Evolutionary conservation across 1,140 invertebrate genomes (phyloP).

Genomic region (Lucilia sericata): DNA sequence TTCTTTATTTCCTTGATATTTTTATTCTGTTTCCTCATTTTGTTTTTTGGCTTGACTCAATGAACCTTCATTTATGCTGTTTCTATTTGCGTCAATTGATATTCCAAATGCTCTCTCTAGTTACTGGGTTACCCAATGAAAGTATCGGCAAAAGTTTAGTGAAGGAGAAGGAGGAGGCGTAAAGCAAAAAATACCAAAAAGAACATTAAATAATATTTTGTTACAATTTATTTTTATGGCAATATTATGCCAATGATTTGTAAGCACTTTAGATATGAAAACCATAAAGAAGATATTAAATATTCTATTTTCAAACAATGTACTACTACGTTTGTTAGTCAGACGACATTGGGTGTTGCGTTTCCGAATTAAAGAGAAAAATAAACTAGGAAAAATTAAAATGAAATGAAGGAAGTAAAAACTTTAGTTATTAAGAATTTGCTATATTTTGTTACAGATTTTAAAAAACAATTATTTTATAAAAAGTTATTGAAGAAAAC

Average conservation of each 20-base stretch:
- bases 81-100: background rate
- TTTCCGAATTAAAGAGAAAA: too few relatives aligned
- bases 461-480: too few relatives aligned
- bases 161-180: background rate
- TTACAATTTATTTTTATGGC: slow-evolving; percentile 51
- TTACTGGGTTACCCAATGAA: background rate
- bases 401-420: too few relatives aligned
- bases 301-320: background rate
- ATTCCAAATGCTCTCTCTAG: background rate
- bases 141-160: background rate
- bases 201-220: slow-evolving; percentile 29
- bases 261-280: slow-evolving; percentile 44
- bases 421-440: too few relatives aligned
- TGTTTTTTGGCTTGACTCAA: background rate
- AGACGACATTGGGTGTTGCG: too few relatives aligned
- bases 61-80: background rate
- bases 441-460: too few relatives aligned
- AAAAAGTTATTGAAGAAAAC: too few relatives aligned
- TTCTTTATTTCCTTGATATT: background rate
- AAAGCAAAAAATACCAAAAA: background rate
- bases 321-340: too few relatives aligned
- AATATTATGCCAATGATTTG: slow-evolving; percentile 49
- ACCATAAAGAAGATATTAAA: slow-evolving; percentile 40
- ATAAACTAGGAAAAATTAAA: too few relatives aligned
- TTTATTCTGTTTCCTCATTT: background rate